Evolutionary conservation across 1,140 invertebrate species (phyloP).

Genomic region (Batillaria attramentaria): DNA sequence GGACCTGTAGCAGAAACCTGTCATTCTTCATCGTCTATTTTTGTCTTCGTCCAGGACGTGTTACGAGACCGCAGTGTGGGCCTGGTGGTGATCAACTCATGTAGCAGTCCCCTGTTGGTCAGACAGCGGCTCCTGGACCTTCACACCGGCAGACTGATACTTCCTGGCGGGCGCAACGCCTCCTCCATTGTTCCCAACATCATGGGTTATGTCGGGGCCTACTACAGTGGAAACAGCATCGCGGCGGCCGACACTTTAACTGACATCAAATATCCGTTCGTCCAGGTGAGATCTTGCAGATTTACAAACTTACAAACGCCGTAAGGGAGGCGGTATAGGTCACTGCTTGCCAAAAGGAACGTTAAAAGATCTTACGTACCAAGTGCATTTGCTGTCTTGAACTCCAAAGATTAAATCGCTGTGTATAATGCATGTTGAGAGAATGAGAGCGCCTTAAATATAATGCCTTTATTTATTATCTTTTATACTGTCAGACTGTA

Average conservation of each 20-base stretch:
- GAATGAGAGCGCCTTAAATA: too few relatives aligned
- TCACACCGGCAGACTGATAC: background rate
- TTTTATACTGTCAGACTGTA: too few relatives aligned
- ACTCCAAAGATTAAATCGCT: too few relatives aligned
- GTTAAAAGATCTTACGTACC: too few relatives aligned
- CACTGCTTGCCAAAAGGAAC: too few relatives aligned
- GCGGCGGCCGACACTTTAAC: slow-evolving; percentile 23
- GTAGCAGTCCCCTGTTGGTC: background rate
- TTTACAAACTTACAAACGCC: too few relatives aligned
- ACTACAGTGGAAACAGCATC: slow-evolving; percentile 29
- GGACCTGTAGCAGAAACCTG: background rate
- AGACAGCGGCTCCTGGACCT: slow-evolving; percentile 4
- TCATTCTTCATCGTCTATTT: background rate
- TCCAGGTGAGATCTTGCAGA: slow-evolving; percentile 21
- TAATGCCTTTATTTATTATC: too few relatives aligned
- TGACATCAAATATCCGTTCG: background rate
- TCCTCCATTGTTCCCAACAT: slow-evolving; percentile 72
- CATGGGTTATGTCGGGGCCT: slow-evolving; percentile 34
- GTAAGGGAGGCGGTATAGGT: too few relatives aligned
- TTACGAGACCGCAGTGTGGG: background rate
- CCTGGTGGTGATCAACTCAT: slow-evolving; percentile 18
- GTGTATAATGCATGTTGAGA: too few relatives aligned
- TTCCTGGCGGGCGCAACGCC: slow-evolving; percentile 74
- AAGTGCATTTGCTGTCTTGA: too few relatives aligned
- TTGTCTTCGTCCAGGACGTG: background rate